phyloP scores from a whole-genome alignment of 2,797 vertebrate genomes.

The Tenualosa ilisha region DNA sequence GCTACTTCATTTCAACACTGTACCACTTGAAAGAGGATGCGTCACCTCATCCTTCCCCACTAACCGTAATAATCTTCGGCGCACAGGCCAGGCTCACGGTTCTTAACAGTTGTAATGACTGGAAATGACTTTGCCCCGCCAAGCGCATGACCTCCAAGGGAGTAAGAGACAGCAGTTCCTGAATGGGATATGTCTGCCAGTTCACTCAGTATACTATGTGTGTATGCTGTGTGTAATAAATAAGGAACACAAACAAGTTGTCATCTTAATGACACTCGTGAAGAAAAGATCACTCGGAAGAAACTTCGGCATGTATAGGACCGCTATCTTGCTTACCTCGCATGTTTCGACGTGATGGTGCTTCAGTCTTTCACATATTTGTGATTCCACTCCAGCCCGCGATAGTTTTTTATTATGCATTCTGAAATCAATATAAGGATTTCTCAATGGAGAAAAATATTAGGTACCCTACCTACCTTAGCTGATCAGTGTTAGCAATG shows the following conservation, averaged over 20 bases:
- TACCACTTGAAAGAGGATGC: neutral
- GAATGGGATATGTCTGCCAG: slow-evolving; percentile 31
- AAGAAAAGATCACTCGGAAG: neutral
- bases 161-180: slow-evolving; percentile 79
- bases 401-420: slow-evolving; percentile 78
- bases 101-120: slow-evolving; percentile 68
- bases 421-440: neutral
- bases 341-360: slow-evolving; percentile 76
- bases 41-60: slow-evolving; percentile 24
- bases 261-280: neutral
- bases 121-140: slow-evolving; percentile 71
- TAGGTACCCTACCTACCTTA: neutral
- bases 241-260: neutral
- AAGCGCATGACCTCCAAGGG: slow-evolving; percentile 77
- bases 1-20: neutral
- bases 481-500: neutral
- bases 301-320: no score
- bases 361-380: slow-evolving; percentile 75
- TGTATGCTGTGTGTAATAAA: neutral
- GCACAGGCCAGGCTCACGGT: slow-evolving; percentile 75
- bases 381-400: slow-evolving; percentile 69
- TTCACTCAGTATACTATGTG: neutral
- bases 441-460: neutral
- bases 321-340: slow-evolving; percentile 63
- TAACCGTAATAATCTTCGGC: slow-evolving; percentile 76